Evolutionary conservation across 2,797 vertebrate species (phyloP).

Genomic region (Lepilemur septentrionalis): DNA sequence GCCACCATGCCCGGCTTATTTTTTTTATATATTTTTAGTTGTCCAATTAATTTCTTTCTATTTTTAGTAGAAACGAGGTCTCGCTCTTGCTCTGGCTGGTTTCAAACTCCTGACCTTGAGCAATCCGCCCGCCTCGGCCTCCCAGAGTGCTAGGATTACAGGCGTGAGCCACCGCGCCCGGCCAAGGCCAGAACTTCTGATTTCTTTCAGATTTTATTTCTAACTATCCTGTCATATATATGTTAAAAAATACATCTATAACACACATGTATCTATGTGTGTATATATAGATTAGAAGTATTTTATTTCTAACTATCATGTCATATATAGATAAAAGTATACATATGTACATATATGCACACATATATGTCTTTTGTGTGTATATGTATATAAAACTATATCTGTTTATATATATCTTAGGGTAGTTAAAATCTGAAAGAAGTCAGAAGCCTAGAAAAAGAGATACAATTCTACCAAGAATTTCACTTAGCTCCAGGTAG

Average conservation of each 20-base stretch:
- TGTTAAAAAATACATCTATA: background rate
- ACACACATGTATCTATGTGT: background rate
- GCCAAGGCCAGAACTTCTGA: background rate
- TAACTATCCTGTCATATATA: background rate
- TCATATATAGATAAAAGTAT: background rate
- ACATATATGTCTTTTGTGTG: background rate
- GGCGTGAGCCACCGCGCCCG: too few species aligned
- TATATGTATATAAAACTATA: background rate
- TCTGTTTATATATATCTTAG: too few species aligned
- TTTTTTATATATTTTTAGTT: too few species aligned
- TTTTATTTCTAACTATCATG: background rate
- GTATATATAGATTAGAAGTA: background rate
- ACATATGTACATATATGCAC: background rate
- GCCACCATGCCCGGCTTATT: too few species aligned
- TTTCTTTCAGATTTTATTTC: constrained; percentile 38
- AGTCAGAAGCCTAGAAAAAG: background rate
- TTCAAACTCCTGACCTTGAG: too few species aligned
- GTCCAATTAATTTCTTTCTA: too few species aligned
- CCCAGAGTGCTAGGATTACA: too few species aligned
- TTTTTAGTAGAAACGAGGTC: too few species aligned
- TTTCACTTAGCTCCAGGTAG: background rate
- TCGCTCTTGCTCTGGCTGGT: too few species aligned
- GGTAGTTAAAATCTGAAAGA: background rate
- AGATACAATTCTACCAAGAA: background rate
- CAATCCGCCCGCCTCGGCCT: too few species aligned